Base-by-base conservation (phyloP, 2,888 invertebrate genomes). In the Linnaemya vulpina region DNA sequence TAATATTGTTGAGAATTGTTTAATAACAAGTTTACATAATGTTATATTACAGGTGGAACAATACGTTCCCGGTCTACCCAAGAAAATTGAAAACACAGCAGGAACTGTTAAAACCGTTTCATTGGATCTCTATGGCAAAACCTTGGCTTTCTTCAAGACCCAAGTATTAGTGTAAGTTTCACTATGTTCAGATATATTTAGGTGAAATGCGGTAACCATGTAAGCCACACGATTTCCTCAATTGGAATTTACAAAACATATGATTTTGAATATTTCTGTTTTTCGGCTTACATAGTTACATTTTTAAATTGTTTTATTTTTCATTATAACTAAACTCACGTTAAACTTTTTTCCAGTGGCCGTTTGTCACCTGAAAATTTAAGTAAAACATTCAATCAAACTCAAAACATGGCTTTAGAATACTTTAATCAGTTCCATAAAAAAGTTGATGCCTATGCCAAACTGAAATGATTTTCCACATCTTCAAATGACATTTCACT, bases 401-500 rank as follows among this genome's bases (percentile, higher is more conserved):
- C 96, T 17, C 94, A 95, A 88, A 92, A 93, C 87, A 95, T 94
- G 83, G 95, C 96, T 75, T 93, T 94, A 10, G 94, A 95, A 87
- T 96, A 95, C 89, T 96, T 95, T 90, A 94, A 95, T 89, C 96
- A 96, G 95, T 94, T 96, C 87, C 95, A 96, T 91, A 94, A 97
- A 93, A 96, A 98, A 94, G 95, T 96, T 49, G 95, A 96, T 91
- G 93, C 94, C 43, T 94, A 95, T 90, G 95, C 95, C 11, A 95
- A 95, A 93, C 94, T 95, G 92, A 95, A 95, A 90, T 95, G 94
- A 94, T 92, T 92, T 79, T 22, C 78, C 38, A 63, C 81, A 63
- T 1, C 40, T 43, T 30, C 55, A 62, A 49, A 74, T 43, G 78
- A 55, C 22, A 71, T 67, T 65, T 65, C 65, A 71, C 78, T 67